Evolutionary conservation across 2,797 vertebrate genomes (phyloP).

Genomic region (Ficedula albicollis): DNA sequence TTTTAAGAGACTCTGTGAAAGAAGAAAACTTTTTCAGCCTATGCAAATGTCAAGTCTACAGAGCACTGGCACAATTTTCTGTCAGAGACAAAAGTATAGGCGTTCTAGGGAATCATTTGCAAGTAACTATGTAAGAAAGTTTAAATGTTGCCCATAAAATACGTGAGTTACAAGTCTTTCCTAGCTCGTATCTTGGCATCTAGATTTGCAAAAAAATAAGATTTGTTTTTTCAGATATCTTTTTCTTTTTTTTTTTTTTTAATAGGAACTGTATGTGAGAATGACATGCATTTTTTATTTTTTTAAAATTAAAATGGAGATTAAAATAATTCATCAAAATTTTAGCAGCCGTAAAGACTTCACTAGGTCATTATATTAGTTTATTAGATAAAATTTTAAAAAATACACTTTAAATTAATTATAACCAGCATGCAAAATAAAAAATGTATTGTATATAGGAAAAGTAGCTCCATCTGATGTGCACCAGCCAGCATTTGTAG

Average conservation of each 20-base stretch:
- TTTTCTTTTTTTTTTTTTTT: background rate
- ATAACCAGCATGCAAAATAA: conserved; percentile 71
- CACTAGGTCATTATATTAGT: conserved; percentile 67
- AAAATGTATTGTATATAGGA: conserved; percentile 71
- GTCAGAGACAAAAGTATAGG: background rate
- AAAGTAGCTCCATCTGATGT: conserved; percentile 78
- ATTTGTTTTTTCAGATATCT: background rate
- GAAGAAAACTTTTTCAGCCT: conserved; percentile 9
- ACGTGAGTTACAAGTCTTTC: background rate
- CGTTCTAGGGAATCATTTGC: background rate
- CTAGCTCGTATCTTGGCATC: background rate
- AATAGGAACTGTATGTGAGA: background rate
- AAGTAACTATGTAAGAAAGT: background rate
- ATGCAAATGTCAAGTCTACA: background rate
- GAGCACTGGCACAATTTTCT: background rate
- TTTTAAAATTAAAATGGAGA: conserved; percentile 40
- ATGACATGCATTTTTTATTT: conserved; percentile 20
- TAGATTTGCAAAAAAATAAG: background rate
- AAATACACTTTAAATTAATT: conserved; percentile 70
- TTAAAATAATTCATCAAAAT: conserved; percentile 49
- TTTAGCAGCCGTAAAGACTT: conserved; percentile 64
- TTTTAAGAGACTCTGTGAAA: background rate
- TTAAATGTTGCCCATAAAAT: background rate
- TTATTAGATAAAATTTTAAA: conserved; percentile 67
- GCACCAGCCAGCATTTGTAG: conserved; percentile 73